A percentile compares a stretch with the other conserved stretches of the same genome.
Conservation (phyloP, 2,888 invertebrate species). For the Pimpla rufipes region DNA sequence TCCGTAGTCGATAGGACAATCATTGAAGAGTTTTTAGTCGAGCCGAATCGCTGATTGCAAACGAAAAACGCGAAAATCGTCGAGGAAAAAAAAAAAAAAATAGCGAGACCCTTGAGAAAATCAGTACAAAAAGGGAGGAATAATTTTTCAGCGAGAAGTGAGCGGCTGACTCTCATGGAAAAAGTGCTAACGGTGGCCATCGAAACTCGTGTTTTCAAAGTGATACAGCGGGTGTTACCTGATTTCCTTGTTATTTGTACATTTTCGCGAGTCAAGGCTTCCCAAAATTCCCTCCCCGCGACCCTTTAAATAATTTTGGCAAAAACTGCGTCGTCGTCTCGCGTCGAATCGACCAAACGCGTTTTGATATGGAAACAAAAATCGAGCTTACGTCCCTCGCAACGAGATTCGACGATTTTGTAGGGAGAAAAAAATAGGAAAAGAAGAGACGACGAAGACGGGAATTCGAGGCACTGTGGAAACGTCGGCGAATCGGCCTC, state of each 20-base stretch:
- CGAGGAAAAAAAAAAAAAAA: background rate
- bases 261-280: background rate
- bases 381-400: conserved; percentile 58
- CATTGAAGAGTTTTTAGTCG: background rate
- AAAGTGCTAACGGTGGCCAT: background rate
- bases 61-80: background rate
- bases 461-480: conserved; percentile 22
- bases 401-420: conserved; percentile 45
- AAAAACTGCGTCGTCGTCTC: background rate
- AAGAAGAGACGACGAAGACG: background rate
- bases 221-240: background rate
- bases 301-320: background rate
- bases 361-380: conserved; percentile 20
- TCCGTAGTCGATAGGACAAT: conserved; percentile 13
- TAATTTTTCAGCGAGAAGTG: background rate
- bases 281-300: background rate
- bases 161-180: background rate
- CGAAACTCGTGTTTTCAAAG: background rate
- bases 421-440: background rate
- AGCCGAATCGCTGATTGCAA: background rate
- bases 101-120: background rate
- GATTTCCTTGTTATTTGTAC: background rate
- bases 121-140: conserved; percentile 17
- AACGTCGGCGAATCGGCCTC: conserved; percentile 30
- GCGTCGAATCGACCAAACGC: conserved; percentile 4